Base-by-base conservation (phyloP, 1,140 invertebrate genomes). In the Tetragnatha versicolor region DNA sequence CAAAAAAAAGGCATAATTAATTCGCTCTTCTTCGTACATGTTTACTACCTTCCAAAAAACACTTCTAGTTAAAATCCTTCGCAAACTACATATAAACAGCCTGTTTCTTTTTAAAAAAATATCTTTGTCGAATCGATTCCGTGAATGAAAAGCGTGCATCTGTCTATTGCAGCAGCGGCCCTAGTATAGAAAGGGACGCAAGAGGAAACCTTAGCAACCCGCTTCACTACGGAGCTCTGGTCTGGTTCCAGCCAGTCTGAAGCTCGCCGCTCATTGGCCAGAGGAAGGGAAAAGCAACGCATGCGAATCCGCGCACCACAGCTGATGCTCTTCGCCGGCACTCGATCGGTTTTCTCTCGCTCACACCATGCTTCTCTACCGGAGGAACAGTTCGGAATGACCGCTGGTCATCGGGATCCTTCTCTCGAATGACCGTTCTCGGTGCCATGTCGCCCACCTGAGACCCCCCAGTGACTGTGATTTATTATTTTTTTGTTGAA, bases 161-260 rank as follows among this genome's bases (percentile, higher is more conserved):
- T 14, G 14, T 7, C 7, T 33, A 58, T 17, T 33, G 3, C 27
- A 58, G 3, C 22, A 35, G 22, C 12, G 1, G n/a, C 9, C 5
- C 20, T 33, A 27, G 35, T 14, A 51, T 10, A 10, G 20, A 53
- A 25, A 53, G 49, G 27, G 27, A 12, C 12, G 29, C 31, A 29
- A n/a, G 27, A 33, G 6, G 51, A 63, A 63, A 55, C 73, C 73
- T 39, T 77, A 77, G 73, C 73, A 77, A 77, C 73, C 73, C 60
- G 33, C 35, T 77, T 33, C 33, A 77, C 42, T 77, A 61, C 60
- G 47, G 73, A 27, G 72, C 10, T 33, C 20, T 37, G 22, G 14
- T 77, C 60, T 63, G 73, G 73, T 77, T 77, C 61, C 73, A 77
- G 60, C 73, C 73, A 77, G 73, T 66, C 73, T 49, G 27, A n/a